Conservation (phyloP, 2,113 vertebrate species). For the Herpailurus yagouaroundi region DNA sequence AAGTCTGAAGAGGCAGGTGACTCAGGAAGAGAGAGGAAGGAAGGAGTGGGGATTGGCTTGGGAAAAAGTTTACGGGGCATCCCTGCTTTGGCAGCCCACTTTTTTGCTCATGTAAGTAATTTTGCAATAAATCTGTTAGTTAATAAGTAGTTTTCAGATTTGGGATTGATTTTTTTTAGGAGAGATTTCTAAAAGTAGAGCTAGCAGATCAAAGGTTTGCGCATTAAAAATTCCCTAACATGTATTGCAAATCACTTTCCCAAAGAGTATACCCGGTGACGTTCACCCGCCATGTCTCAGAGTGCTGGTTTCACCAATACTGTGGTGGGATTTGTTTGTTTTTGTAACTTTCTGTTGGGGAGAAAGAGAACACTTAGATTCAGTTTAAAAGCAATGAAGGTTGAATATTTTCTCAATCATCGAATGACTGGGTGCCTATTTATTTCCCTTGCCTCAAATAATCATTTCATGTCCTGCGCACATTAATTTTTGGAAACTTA, state of each 20-base stretch:
- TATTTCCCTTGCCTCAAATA: not conserved
- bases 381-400: not conserved
- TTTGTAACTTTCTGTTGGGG: not conserved
- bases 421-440: not conserved
- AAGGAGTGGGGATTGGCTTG: not conserved
- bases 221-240: not conserved
- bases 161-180: not conserved
- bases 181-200: not conserved
- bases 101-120: not conserved
- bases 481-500: not conserved
- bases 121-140: not conserved
- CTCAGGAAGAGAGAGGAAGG: not conserved
- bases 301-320: not conserved
- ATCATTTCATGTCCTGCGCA: not conserved
- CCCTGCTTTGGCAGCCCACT: not conserved
- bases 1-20: not conserved
- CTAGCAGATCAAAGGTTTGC: not conserved
- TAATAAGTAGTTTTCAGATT: not conserved
- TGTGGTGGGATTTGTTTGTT: not conserved
- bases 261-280: accelerated
- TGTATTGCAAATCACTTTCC: not conserved
- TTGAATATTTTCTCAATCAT: not conserved
- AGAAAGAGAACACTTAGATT: not conserved
- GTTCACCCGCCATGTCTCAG: no score
- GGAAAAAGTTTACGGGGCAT: not conserved